Evolutionary conservation across 1,140 invertebrate species (phyloP), one percentile per base, ranked within the genome.

Genomic region (Stegodyphus dumicola): DNA sequence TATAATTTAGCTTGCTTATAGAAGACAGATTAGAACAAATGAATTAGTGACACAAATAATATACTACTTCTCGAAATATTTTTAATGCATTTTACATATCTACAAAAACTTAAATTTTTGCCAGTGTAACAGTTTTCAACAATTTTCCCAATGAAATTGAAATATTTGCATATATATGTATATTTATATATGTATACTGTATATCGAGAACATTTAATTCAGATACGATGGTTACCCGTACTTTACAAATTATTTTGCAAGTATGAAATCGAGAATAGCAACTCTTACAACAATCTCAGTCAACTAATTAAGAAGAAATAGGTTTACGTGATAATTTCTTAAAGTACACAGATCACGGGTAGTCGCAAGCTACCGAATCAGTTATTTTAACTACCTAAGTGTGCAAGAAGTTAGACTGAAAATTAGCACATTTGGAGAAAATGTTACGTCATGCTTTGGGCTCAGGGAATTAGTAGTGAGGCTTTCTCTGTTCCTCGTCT

Each of bases 11-110:
- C n/a, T 3, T 33, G 33, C 33, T 33, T 33, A 33, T 1, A 33
- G 3, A 33, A 1, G 3, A 33, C 33, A 33, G 33, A 33, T 33
- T 60, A 60, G 4, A 60, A 60, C 15, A 60, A 60, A 15, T 60
- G 56, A 60, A 15, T 60, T 9, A 11, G 56, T 60, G 15, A 11
- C 15, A 60, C 7, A 69, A 18, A 69, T 9, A 69, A 33, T 33
- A 69, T 51, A 60, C 77, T 79, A 79, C 67, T 54, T 79, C 51
- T 13, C 70, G 54, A 79, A 79, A 79, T 79, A 70, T 51, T 33
- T 79, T 79, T 79, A 79, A 79, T 79, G 77, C 67, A 79, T 54
- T 70, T 69, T 70, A 79, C 77, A 79, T 79, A 79, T 79, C 77
- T 79, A 79, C 66, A 79, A 79, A 79, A 79, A 79, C 77, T 52